A percentile compares a stretch with the other conserved stretches of the same genome.
These are phyloP conservation scores for Rattus norvegicus DNA, from an alignment of 2,113 vertebrate genomes.

Conservation along the genomic window GRCr8 NC_086022.1:51685501-51686000, in stretches of 20 bases:
- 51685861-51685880: background rate
- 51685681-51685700: conserved; percentile 32
- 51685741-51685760: conserved; percentile 61
- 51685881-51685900: background rate
- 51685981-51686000: background rate
- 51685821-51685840: conserved; percentile 39
- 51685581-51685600: background rate
- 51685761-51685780: conserved; percentile 71
- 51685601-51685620: background rate
- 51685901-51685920: background rate
- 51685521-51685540: conserved; percentile 7
- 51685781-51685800: conserved; percentile 57
- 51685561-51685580: background rate
- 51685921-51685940: background rate
- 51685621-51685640: background rate
- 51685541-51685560: background rate
- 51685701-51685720: background rate
- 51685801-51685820: conserved; percentile 65
- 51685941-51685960: no score
- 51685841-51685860: conserved; percentile 47
- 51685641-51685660: background rate
- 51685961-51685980: background rate
- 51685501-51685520: background rate
- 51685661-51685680: background rate
- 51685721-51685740: background rate